A percentile compares a stretch with the other conserved stretches of the same genome.
Evolutionary conservation across 2,113 vertebrate genomes (phyloP).

Genomic region (Gavialis gangeticus): DNA sequence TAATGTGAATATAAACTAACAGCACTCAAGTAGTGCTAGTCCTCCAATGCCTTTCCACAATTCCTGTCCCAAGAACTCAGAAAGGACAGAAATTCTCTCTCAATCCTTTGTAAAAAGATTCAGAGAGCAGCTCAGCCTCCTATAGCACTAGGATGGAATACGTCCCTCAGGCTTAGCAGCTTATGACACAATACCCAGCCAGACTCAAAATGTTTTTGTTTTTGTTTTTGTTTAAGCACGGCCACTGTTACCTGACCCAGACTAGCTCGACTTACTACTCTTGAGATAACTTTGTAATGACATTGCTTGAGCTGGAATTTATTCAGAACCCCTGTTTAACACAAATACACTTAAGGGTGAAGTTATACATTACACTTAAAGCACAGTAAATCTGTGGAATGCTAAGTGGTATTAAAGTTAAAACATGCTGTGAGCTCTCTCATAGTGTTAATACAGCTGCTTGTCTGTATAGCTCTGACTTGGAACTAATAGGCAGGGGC

Average conservation of each 20-base stretch:
- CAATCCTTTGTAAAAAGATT: background rate
- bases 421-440: too few species aligned
- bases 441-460: too few species aligned
- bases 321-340: background rate
- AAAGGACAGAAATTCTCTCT: background rate
- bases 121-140: background rate
- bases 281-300: background rate
- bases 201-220: background rate
- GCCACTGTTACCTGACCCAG: rapidly evolving
- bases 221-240: background rate
- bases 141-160: background rate
- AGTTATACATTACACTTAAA: background rate
- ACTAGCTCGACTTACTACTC: background rate
- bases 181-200: background rate
- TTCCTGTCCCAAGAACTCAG: rapidly evolving
- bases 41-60: background rate
- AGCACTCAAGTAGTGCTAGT: background rate
- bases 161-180: background rate
- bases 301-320: background rate
- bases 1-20: background rate
- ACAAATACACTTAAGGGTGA: background rate
- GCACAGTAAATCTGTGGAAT: background rate
- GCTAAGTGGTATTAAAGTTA: too few species aligned
- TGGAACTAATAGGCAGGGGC: too few species aligned
- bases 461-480: too few species aligned